Percentiles rank a stretch among this genome's conserved stretches.
Conservation (phyloP, 1,140 invertebrate genomes). For the Aphaenogaster rudis region DNA sequence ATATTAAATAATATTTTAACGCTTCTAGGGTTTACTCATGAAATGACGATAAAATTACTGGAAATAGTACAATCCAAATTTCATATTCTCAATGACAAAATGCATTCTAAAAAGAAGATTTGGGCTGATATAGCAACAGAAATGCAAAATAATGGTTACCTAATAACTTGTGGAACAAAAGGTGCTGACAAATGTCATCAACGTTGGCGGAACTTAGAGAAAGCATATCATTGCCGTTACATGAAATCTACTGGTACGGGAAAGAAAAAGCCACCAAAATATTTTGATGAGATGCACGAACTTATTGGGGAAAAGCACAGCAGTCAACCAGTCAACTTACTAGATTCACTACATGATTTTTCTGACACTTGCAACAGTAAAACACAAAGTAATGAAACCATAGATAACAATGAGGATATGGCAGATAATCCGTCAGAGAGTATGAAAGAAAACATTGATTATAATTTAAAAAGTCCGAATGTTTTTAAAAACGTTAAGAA, state of each 20-base stretch:
- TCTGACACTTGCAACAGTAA: not conserved
- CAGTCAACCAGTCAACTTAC: not conserved
- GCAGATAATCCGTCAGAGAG: too few relatives aligned
- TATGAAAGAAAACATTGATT: too few relatives aligned
- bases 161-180: not conserved
- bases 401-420: not conserved
- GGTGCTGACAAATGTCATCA: constrained; percentile 1
- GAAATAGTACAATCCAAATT: not conserved
- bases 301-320: constrained; percentile 8
- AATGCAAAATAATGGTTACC: not conserved
- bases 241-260: not conserved
- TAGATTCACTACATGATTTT: constrained; percentile 6
- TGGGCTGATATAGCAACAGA: not conserved
- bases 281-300: constrained; percentile 6
- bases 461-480: too few relatives aligned
- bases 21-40: constrained; percentile 2
- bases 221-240: constrained; percentile 8
- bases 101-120: constrained; percentile 6
- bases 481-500: too few relatives aligned
- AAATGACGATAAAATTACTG: not conserved
- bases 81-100: not conserved
- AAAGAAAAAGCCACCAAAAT: constrained; percentile 11
- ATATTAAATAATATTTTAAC: not conserved
- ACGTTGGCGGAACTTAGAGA: not conserved
- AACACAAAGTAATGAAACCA: not conserved